phyloP scores from a whole-genome alignment of 2,888 invertebrate species.

The Trachelus tabidus region DNA sequence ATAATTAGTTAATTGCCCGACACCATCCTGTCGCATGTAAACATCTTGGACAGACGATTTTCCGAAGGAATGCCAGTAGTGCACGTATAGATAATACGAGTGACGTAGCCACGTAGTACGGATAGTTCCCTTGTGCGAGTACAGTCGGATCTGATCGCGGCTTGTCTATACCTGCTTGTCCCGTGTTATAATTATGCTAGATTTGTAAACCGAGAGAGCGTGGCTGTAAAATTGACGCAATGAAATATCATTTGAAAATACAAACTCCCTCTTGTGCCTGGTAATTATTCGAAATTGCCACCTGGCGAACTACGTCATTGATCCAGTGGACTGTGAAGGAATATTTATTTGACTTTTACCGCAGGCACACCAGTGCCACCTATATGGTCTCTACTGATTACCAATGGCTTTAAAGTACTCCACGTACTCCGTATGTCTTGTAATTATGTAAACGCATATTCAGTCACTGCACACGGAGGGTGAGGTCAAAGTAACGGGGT shows the following conservation, averaged over 20 bases:
- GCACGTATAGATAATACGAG: background rate
- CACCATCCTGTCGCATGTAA: background rate
- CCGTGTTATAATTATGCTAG: no score
- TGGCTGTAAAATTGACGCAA: background rate
- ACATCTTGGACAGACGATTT: background rate
- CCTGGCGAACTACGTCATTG: no score
- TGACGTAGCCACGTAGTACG: background rate
- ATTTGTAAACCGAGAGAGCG: background rate
- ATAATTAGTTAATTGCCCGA: constrained; percentile 30
- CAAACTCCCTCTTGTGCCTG: background rate
- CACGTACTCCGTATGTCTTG: no score
- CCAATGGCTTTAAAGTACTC: no score
- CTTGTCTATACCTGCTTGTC: no score
- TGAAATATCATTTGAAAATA: background rate
- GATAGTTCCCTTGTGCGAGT: background rate
- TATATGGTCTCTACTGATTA: no score
- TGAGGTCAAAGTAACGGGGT: constrained; percentile 38
- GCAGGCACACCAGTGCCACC: no score
- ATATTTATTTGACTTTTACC: no score
- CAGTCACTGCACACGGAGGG: constrained; percentile 7
- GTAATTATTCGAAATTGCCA: background rate
- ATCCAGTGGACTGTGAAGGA: no score
- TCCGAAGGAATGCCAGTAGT: background rate
- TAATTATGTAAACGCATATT: no score
- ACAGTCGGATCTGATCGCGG: no score